Conservation (phyloP, 2,113 vertebrate species). For the Xenotilapia leptura region DNA sequence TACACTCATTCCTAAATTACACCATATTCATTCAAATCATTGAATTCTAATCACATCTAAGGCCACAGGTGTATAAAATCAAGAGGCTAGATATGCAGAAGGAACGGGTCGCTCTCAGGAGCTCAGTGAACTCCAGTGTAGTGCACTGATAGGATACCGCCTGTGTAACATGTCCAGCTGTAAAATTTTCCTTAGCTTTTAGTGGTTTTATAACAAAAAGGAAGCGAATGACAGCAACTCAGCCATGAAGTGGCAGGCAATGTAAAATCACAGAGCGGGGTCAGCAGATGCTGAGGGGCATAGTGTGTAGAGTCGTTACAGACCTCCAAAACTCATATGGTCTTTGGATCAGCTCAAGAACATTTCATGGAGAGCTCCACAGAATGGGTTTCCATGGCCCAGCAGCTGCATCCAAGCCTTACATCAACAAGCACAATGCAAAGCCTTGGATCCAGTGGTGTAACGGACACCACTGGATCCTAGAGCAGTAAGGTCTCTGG, state of each 20-base stretch:
- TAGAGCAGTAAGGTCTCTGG: background rate
- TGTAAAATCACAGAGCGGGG: background rate
- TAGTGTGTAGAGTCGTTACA: background rate
- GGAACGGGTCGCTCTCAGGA: background rate
- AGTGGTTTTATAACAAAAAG: background rate
- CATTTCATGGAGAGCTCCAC: background rate
- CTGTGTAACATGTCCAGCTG: background rate
- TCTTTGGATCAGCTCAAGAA: background rate
- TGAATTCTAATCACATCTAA: background rate
- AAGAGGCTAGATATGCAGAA: background rate
- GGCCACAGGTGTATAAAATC: background rate
- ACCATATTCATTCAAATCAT: background rate
- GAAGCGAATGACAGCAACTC: background rate
- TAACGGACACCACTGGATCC: background rate
- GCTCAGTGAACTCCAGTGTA: background rate
- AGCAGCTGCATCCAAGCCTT: background rate
- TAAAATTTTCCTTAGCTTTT: background rate
- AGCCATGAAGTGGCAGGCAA: background rate
- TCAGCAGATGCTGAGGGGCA: background rate
- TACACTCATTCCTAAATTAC: background rate
- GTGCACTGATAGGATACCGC: background rate
- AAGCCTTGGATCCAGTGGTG: fast-evolving
- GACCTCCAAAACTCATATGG: background rate
- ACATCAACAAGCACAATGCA: background rate
- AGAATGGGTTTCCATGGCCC: background rate